Percentiles rank a stretch among this genome's conserved stretches.
These are phyloP conservation scores for Pocillopora meandrina DNA, from an alignment of 92 coral and sea anemone genomes.

Conservation along the genomic window DNA sequence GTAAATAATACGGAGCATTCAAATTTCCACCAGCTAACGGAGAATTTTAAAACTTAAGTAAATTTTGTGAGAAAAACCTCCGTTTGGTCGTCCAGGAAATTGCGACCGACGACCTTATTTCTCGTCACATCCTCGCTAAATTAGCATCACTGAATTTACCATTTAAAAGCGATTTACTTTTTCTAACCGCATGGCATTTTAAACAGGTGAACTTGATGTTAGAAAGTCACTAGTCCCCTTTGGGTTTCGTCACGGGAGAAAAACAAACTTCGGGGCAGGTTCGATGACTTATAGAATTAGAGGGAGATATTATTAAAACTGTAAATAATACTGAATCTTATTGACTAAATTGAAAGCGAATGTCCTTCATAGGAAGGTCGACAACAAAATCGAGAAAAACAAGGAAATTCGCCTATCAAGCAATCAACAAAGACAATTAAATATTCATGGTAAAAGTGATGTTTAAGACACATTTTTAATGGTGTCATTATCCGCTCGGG, in stretches of 20 bases:
- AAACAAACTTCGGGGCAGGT: background rate
- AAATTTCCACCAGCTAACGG: background rate
- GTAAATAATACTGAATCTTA: background rate
- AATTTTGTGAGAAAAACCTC: background rate
- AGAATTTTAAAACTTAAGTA: background rate
- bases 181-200: conserved; percentile 38
- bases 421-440: conserved; percentile 59
- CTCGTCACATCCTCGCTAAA: background rate
- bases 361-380: background rate
- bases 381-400: conserved; percentile 11
- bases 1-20: conserved; percentile 13
- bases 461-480: conserved; percentile 40
- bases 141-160: conserved; percentile 24
- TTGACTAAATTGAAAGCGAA: background rate
- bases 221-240: conserved; percentile 27
- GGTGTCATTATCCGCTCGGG: conserved; percentile 37
- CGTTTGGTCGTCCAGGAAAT: background rate
- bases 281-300: too few species aligned
- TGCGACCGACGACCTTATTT: background rate
- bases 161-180: conserved; percentile 14
- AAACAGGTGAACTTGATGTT: conserved; percentile 41
- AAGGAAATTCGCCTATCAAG: conserved; percentile 24
- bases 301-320: background rate
- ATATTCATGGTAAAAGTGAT: conserved; percentile 50
- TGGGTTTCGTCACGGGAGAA: conserved; percentile 15